Evolutionary conservation across 2,888 invertebrate species (phyloP).

Genomic region (Epirrhoe alternata): DNA sequence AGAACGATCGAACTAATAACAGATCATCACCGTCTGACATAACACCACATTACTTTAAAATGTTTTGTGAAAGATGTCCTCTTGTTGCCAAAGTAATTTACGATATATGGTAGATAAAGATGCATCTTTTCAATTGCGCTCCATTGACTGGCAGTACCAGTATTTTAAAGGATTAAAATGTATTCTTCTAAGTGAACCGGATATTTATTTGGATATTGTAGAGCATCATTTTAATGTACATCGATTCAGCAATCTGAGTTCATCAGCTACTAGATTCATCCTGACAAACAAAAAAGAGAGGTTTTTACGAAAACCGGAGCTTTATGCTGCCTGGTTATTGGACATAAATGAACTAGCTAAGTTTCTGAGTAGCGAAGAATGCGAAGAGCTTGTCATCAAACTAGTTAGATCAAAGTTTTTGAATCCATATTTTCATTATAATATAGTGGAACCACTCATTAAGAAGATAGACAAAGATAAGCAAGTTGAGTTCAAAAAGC

Average conservation of each 20-base stretch:
- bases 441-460: constrained; percentile 59
- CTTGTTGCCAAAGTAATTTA: constrained; percentile 57
- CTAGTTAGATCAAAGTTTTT: constrained; percentile 62
- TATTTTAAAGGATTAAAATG: constrained; percentile 9
- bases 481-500: constrained; percentile 56
- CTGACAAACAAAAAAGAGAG: constrained; percentile 56
- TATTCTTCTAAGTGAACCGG: constrained; percentile 4
- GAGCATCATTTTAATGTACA: constrained; percentile 6
- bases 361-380: constrained; percentile 55
- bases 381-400: constrained; percentile 54
- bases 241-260: constrained; percentile 40
- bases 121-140: constrained; percentile 21
- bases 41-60: constrained; percentile 55
- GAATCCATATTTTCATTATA: constrained; percentile 55
- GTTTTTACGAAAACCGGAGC: constrained; percentile 57
- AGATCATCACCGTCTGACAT: constrained; percentile 61
- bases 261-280: constrained; percentile 54
- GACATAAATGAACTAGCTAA: constrained; percentile 56
- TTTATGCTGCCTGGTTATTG: constrained; percentile 58
- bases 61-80: constrained; percentile 60
- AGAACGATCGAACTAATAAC: constrained; percentile 45
- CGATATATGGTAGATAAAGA: constrained; percentile 52
- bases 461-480: constrained; percentile 54
- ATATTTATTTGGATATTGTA: constrained; percentile 10
- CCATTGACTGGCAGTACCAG: neutral